These are phyloP conservation scores for Sitophilus oryzae DNA, from an alignment of 1,140 invertebrate species.

Conservation along the genomic window DNA sequence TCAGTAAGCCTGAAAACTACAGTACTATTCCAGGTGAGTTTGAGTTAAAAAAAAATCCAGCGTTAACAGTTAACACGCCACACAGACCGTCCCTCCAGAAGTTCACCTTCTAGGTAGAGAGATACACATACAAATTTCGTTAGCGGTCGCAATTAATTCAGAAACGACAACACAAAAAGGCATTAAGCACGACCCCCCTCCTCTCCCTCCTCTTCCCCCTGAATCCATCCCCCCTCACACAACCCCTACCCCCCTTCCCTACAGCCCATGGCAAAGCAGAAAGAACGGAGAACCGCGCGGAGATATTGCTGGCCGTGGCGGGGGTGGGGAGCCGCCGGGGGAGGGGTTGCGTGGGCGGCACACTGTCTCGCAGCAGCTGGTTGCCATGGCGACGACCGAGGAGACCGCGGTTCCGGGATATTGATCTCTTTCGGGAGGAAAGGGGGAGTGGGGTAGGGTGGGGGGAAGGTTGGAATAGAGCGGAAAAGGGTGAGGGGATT, in stretches of 20 bases:
- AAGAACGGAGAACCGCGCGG: not conserved
- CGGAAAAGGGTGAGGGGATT: no score
- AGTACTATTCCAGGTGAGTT: no score
- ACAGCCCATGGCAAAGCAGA: not conserved
- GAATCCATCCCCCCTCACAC: no score
- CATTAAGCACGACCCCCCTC: no score
- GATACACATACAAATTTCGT: conserved; percentile 38
- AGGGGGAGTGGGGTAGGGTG: no score
- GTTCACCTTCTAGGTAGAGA: conserved; percentile 24
- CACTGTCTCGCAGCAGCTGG: conserved; percentile 45
- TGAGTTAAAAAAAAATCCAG: no score
- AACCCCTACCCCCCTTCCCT: no score
- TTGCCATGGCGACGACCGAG: conserved; percentile 37
- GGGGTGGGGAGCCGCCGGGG: conserved; percentile 15
- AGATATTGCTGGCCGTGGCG: not conserved
- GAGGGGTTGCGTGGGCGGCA: conserved; percentile 38
- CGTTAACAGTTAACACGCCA: no score
- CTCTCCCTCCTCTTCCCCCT: no score
- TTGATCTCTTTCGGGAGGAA: conserved; percentile 40
- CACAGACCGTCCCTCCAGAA: no score
- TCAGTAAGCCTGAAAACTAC: no score
- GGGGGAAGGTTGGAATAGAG: no score
- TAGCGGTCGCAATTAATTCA: conserved; percentile 41
- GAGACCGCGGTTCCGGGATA: conserved; percentile 39
- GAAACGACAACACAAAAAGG: conserved; percentile 40